Evolutionary conservation across 1,140 invertebrate genomes (phyloP), one percentile per base, ranked within the genome.

Genomic region (Scylla paramamosain): DNA sequence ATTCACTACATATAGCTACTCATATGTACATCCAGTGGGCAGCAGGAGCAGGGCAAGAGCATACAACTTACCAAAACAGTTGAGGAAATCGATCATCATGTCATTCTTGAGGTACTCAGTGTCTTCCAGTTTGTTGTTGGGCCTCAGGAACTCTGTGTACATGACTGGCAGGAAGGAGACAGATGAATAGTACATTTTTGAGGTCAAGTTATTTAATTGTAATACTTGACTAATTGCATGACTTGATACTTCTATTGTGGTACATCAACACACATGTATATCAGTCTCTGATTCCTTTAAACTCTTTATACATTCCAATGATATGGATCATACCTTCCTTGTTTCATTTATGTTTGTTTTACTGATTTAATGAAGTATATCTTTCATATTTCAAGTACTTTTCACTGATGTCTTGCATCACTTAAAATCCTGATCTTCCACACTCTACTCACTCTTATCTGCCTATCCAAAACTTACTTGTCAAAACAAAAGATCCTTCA

Each of bases 401-500:
- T 4, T 67, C 59, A 14, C 59, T 10, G 20, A 3, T 25, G 59
- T 25, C 59, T 67, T 67, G 20, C 20, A 10, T 67, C 59, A 10
- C 20, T 25, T 25, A 25, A 25, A 8, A 25, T 67, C 20, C 67
- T 77, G 67, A 77, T n/a, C 67, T 77, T n/a, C 67, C 8, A 3
- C 67, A 77, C 10, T 3, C 67, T 20, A 77, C 67, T n/a, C 67
- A 25, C 20, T 25, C 67, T 20, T n/a, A 77, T 20, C 29, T 12
- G 32, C 31, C 86, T 45, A 1, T 8, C n/a, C 28, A 67, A n/a
- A 29, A 95, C 94, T 96, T 86, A 96, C 96, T 77, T 28, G 93
- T 95, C 6, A 96, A 67, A 3, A 96, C 90, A 82, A 95, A 96
- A 25, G 95, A 89, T 25, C 96, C 96, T 59, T 96, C 96, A 29